These are phyloP conservation scores for Mormyrus iriodes DNA, from an alignment of 2,113 vertebrate species.

Conservation along the genomic window DNA sequence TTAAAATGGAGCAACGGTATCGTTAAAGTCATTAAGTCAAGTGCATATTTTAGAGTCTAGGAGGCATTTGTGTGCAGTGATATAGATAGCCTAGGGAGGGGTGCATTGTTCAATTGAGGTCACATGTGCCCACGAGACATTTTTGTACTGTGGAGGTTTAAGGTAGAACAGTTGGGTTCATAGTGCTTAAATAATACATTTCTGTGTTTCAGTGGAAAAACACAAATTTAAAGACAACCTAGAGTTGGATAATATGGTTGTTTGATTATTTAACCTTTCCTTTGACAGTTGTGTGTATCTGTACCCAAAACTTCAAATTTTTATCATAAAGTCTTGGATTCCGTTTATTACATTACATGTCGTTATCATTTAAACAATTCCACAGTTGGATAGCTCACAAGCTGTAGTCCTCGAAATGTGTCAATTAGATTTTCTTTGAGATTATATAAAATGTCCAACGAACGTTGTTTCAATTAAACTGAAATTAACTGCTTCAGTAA, in stretches of 20 bases:
- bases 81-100: conserved; percentile 20
- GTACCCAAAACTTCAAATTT: not conserved
- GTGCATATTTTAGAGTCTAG: not conserved
- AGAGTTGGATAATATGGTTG: not conserved
- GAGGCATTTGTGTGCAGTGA: conserved; percentile 22
- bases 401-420: not conserved
- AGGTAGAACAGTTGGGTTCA: conserved; percentile 18
- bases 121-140: conserved; percentile 29
- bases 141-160: conserved; percentile 29
- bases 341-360: not conserved
- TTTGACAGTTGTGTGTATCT: not conserved
- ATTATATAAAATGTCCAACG: not conserved
- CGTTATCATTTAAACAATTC: not conserved
- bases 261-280: not conserved
- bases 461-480: not conserved
- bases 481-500: not conserved
- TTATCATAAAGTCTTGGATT: not conserved
- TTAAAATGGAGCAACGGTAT: not conserved
- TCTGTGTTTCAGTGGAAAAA: not conserved
- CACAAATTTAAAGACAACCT: not conserved
- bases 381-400: not conserved
- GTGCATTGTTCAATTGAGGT: conserved; percentile 30
- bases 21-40: conserved; percentile 21
- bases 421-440: not conserved
- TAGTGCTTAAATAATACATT: conserved; percentile 13